Conservation (phyloP, 1,140 invertebrate species). For the Camponotus pennsylvanicus region DNA sequence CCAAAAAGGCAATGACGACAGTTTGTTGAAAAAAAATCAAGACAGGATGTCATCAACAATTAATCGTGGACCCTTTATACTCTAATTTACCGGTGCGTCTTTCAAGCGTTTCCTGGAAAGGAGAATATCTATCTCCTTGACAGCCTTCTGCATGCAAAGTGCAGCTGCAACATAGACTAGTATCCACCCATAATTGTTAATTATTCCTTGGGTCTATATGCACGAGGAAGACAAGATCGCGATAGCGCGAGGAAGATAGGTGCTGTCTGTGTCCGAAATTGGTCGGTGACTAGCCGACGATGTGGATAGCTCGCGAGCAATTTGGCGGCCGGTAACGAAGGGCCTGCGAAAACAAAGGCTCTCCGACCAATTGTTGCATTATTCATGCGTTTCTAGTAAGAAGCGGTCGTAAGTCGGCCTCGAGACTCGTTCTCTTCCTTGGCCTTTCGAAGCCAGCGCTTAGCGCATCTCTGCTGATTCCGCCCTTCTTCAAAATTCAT, state of each 20-base stretch:
- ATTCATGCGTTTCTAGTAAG: conserved; percentile 84
- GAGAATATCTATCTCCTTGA: conserved; percentile 69
- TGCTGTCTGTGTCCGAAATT: conserved; percentile 69
- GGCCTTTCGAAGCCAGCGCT: conserved; percentile 13
- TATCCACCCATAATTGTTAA: conserved; percentile 63
- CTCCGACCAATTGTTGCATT: conserved; percentile 83
- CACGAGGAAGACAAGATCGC: conserved; percentile 13
- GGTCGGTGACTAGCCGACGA: conserved; percentile 74
- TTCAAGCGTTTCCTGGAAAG: conserved; percentile 53
- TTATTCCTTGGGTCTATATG: conserved; percentile 34
- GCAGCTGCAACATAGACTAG: conserved; percentile 63
- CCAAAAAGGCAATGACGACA: neutral
- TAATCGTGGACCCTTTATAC: conserved; percentile 52
- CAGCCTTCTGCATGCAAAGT: conserved; percentile 82
- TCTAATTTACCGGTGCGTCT: conserved; percentile 38
- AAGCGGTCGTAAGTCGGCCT: conserved; percentile 77
- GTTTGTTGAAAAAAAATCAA: conserved; percentile 66
- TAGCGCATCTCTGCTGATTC: conserved; percentile 17
- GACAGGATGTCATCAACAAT: conserved; percentile 36
- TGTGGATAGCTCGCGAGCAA: conserved; percentile 77
- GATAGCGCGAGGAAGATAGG: conserved; percentile 43
- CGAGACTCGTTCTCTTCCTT: conserved; percentile 58
- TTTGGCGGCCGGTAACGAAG: conserved; percentile 82
- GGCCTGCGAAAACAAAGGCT: conserved; percentile 84
- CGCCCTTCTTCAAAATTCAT: conserved; percentile 74